Base-by-base conservation (phyloP, 2,797 vertebrate genomes). In the Menidia menidia region DNA sequence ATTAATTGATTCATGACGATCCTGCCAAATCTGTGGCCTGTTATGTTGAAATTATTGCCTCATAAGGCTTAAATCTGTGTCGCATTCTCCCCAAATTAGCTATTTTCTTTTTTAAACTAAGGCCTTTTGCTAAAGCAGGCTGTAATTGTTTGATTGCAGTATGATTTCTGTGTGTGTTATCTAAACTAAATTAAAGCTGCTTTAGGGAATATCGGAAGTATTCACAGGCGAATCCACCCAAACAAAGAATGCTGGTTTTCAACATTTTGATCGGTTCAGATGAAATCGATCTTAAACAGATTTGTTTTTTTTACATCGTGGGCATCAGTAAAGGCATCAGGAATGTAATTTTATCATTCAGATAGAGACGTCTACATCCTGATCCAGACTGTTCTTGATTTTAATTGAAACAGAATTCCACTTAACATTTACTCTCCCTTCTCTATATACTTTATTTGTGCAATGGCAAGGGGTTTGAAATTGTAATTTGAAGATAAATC, bases 161-260 rank as follows among this genome's bases (percentile, higher is more conserved):
- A 57, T 73, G 71, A 78, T 78, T 68, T 77, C 44, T 59, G 44
- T 64, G 79, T 83, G 74, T 83, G 82, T 76, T 58, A 82, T 85
- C 48, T 18, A 74, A 80, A 88, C 66, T 69, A 2, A 70, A 79
- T 90, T 77, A 86, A 71, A 77, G 18, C 31, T 53, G 30, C 44
- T 61, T 77, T 75, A 73, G 55, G 50, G 1, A n/a, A 80, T 2
- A 75, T 70, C 80, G 77, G 44, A 25, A 25, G 25, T 47, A 55
- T 64, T 42, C 52, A 55, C 43, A 67, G 56, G 65, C 47, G 41
- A 50, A 45, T 42, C 19, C 41, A 67, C 19, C 18, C 47, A 43
- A 65, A 58, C 53, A 54, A 13, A 48, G 50, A 66, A 53, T 19
- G 12, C 11, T 9, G 15, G 58, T 44, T 73, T 13, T 54, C 45